A percentile compares a stretch with the other conserved stretches of the same genome.
Evolutionary conservation across 2,888 invertebrate genomes (phyloP).

Genomic region (Heliconius aoede): DNA sequence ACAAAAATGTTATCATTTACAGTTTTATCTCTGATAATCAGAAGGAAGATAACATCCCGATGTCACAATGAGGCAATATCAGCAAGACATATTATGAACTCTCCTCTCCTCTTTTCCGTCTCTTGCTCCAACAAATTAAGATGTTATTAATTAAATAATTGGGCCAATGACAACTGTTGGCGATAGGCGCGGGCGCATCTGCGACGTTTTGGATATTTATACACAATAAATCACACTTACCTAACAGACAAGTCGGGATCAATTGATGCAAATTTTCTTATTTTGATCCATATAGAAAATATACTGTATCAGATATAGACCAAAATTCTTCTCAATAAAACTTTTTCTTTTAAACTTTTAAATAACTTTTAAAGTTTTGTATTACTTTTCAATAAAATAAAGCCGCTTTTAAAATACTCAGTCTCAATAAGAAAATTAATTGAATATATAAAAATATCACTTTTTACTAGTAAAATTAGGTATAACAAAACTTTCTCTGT

Average conservation of each 20-base stretch:
- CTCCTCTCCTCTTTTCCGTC: not conserved
- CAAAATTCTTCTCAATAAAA: constrained; percentile 29
- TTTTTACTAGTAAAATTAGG: constrained; percentile 39
- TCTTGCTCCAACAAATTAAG: not conserved
- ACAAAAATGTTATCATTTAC: constrained; percentile 15
- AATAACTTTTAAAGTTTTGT: constrained; percentile 4
- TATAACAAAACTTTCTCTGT: constrained; percentile 47
- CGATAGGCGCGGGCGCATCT: constrained; percentile 36
- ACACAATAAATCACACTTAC: constrained; percentile 16
- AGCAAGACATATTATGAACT: not conserved
- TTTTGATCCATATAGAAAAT: constrained; percentile 30
- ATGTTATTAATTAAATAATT: constrained; percentile 24
- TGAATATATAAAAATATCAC: constrained; percentile 34
- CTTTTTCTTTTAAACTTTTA: constrained; percentile 26
- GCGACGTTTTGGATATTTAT: not conserved
- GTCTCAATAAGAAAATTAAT: constrained; percentile 18
- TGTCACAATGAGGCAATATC: not conserved
- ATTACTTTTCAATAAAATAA: not conserved
- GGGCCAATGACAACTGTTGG: constrained; percentile 19
- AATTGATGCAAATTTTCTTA: constrained; percentile 28
- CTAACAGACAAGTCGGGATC: constrained; percentile 10
- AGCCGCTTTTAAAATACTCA: constrained; percentile 10
- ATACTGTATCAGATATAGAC: constrained; percentile 11
- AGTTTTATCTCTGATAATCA: constrained; percentile 20
- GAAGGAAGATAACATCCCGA: constrained; percentile 8